phyloP scores from a whole-genome alignment of 1,140 invertebrate genomes.

The Cherax quadricarinatus region DNA sequence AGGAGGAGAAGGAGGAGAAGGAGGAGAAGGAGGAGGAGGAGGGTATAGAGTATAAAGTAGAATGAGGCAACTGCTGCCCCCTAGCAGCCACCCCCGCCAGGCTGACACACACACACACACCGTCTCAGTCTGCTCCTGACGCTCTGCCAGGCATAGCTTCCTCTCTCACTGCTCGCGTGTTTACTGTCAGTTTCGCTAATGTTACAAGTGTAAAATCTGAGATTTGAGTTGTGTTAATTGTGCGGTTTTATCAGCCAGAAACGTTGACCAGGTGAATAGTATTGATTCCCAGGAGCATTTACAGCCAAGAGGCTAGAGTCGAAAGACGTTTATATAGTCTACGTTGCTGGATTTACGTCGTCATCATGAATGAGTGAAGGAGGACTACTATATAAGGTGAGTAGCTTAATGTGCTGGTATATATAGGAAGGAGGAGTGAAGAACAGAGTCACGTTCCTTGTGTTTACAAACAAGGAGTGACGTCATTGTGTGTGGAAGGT shows the following conservation, averaged over 20 bases:
- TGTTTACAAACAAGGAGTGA: constrained; percentile 39
- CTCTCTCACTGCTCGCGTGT: not conserved
- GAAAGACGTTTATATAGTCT: not conserved
- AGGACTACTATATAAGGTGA: constrained; percentile 28
- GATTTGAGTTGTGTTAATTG: not conserved
- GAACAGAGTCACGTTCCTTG: not conserved
- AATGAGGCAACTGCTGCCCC: constrained; percentile 5
- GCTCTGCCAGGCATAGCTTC: not conserved
- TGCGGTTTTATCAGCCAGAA: too few species aligned
- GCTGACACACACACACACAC: not conserved
- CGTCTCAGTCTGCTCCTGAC: constrained; percentile 21
- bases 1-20: not conserved
- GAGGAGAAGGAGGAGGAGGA: not conserved
- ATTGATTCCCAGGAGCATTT: constrained; percentile 32
- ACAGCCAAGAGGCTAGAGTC: constrained; percentile 16
- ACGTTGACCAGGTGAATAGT: constrained; percentile 6
- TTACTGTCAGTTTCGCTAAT: not conserved
- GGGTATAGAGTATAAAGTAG: not conserved
- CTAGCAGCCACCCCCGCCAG: not conserved
- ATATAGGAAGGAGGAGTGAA: not conserved
- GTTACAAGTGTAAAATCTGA: not conserved
- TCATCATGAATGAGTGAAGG: constrained; percentile 33
- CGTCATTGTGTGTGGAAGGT: constrained; percentile 5
- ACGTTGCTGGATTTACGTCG: constrained; percentile 29
- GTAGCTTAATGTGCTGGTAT: not conserved